Conservation (phyloP, 2,888 invertebrate genomes). For the Adela reaumurella region DNA sequence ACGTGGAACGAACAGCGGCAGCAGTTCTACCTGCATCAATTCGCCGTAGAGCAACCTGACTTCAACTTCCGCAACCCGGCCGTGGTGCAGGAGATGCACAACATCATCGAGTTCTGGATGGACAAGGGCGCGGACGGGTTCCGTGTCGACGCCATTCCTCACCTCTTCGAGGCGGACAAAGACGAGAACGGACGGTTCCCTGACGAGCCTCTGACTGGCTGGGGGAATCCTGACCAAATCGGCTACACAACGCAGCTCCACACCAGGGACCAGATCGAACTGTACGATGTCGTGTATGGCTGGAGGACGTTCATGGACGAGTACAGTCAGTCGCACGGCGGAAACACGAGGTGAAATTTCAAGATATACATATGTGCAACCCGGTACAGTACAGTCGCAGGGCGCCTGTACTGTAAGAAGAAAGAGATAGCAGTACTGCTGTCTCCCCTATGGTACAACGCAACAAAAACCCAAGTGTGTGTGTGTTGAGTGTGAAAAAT, state of each 20-base stretch:
- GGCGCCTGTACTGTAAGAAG: too few relatives aligned
- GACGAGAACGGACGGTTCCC: slow-evolving; percentile 31
- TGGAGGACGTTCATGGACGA: slow-evolving; percentile 57
- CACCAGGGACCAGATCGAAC: slow-evolving; percentile 58
- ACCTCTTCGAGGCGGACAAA: slow-evolving; percentile 53
- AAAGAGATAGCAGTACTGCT: too few relatives aligned
- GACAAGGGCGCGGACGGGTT: slow-evolving; percentile 74
- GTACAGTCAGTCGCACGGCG: slow-evolving; percentile 32
- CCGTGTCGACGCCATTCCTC: slow-evolving; percentile 64
- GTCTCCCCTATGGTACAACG: too few relatives aligned
- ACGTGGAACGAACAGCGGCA: too few relatives aligned
- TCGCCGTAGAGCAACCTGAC: slow-evolving; percentile 60
- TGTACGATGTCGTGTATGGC: slow-evolving; percentile 51
- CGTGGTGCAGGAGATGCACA: slow-evolving; percentile 50
- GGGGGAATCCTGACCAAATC: slow-evolving; percentile 46
- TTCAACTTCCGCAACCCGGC: slow-evolving; percentile 64
- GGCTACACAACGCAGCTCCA: slow-evolving; percentile 58
- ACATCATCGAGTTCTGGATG: slow-evolving; percentile 70
- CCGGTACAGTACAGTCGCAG: too few relatives aligned
- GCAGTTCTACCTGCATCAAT: too few relatives aligned
- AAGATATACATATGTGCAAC: too few relatives aligned
- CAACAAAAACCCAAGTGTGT: too few relatives aligned
- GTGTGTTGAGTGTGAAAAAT: too few relatives aligned
- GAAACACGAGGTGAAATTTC: too few relatives aligned
- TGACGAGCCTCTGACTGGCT: slow-evolving; percentile 50